Conservation (phyloP, 2,113 vertebrate species). For the Tiliqua scincoides region DNA sequence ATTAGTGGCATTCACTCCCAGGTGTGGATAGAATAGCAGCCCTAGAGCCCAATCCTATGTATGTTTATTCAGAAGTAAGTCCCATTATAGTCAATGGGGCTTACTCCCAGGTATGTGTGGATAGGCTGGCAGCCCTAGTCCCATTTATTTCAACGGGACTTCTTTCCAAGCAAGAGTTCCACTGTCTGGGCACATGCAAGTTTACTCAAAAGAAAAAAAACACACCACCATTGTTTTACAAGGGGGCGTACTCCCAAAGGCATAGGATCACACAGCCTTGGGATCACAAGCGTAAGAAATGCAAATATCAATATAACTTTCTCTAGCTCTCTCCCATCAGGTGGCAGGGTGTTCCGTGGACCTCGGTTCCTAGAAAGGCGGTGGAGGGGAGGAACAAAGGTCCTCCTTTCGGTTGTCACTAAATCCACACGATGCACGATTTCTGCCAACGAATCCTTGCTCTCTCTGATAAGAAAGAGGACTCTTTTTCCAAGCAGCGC, state of each 20-base stretch:
- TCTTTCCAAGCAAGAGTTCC: not conserved
- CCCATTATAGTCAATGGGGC: no score
- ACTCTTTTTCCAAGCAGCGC: not conserved
- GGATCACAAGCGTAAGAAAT: not conserved
- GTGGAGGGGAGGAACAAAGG: no score
- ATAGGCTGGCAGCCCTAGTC: no score
- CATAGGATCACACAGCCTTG: not conserved
- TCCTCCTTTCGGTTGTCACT: no score
- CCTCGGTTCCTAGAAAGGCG: not conserved
- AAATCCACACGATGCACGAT: not conserved
- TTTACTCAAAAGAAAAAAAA: not conserved
- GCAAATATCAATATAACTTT: not conserved
- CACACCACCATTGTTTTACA: not conserved
- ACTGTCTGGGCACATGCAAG: not conserved
- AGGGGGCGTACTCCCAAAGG: not conserved
- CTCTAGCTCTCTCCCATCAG: not conserved
- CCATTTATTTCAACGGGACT: not conserved
- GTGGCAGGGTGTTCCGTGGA: not conserved
- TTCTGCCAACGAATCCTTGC: not conserved
- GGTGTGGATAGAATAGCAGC: no score
- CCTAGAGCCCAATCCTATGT: no score
- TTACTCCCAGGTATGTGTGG: no score
- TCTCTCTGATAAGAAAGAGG: not conserved
- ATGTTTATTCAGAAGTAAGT: no score
- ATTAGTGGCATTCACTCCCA: no score